Base-by-base conservation (phyloP, 2,797 vertebrate genomes). In the Xiphophorus birchmanni region DNA sequence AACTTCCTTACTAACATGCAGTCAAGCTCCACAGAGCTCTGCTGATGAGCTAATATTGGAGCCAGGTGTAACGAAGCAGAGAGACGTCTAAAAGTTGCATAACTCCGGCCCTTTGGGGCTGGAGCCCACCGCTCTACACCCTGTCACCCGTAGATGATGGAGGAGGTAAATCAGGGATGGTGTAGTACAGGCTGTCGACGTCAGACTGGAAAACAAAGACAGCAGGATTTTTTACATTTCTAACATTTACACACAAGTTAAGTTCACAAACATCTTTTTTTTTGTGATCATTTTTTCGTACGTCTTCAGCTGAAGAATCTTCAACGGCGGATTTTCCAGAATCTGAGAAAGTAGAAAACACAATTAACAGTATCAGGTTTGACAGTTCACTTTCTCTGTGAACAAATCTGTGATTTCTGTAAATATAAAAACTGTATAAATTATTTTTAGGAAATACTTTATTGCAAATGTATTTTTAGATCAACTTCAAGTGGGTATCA, bases 141-240 rank as follows among this genome's bases (percentile, higher is more conserved):
- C n/a, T 17, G 1, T 67, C 2, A 6, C 9, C 21, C 50, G 40
- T 10, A 47, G 8, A 45, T 40, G 73, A 26, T 26, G 37, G n/a
- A 35, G 67, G 60, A 32, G 74, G 73, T 32, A 73, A 29, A 2
- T 89, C 83, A 42, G 85, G 0, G 65, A 93, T 86, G 50, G 40
- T 80, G 44, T 32, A 5, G 26, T 94, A 93, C 44, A 73, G 0
- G 2, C 90, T 89, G 56, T 89, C 77, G 11, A 47, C 35, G 2
- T 81, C 73, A 63, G 6, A 32, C 83, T 91, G 56, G 50, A 60
- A 81, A 69, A 72, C 11, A 83, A 67, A 84, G 3, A 79, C 0
- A 65, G 7, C 40, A 45, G 29, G 29, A 63, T 12, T 32, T 32
- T 63, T 17, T 63, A 32, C 29, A 63, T 35, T 15, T 63, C 17